phyloP scores from a whole-genome alignment of 2,113 vertebrate genomes.

The Arenaria interpres region DNA sequence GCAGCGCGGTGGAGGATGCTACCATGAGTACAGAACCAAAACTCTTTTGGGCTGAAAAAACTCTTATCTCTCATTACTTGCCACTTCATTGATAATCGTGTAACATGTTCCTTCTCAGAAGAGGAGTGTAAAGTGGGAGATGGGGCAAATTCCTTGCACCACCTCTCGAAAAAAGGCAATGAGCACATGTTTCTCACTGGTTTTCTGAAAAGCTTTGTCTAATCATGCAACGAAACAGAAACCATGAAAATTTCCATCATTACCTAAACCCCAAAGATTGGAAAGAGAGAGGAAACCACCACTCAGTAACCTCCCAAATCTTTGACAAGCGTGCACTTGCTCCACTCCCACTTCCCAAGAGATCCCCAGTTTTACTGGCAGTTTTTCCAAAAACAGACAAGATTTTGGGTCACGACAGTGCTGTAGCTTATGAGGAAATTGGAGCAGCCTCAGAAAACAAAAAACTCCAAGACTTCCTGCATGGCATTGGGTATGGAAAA shows the following conservation, averaged over 20 bases:
- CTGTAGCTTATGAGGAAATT: background rate
- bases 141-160: background rate
- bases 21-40: background rate
- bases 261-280: background rate
- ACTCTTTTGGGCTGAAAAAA: background rate
- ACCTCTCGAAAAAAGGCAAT: rapidly evolving
- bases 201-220: background rate
- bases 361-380: background rate
- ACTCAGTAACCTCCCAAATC: background rate
- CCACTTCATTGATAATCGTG: too few relatives aligned
- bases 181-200: background rate
- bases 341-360: background rate
- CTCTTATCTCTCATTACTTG: background rate
- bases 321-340: background rate
- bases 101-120: background rate
- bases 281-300: background rate
- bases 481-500: background rate
- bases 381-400: background rate
- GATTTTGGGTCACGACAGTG: background rate
- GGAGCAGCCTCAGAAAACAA: background rate
- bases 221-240: background rate
- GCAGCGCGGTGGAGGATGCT: rapidly evolving
- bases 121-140: background rate
- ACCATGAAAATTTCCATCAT: background rate
- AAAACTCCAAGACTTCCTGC: background rate